Conservation (phyloP, 1,140 invertebrate species). For the Saccostrea echinata region DNA sequence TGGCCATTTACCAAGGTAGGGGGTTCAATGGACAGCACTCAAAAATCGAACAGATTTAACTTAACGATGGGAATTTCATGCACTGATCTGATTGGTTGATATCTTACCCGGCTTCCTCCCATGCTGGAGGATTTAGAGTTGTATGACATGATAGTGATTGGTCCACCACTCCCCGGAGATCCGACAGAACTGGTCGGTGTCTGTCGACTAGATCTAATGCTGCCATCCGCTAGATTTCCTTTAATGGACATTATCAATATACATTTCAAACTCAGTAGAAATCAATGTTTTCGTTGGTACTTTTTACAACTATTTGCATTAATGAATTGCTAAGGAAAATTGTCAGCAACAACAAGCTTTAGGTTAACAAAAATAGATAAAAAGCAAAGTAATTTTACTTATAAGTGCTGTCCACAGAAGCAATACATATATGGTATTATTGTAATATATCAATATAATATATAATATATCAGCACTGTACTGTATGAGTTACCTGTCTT, state of each 20-base stretch:
- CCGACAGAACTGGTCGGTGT: slow-evolving; percentile 57
- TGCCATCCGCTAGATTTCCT: slow-evolving; percentile 74
- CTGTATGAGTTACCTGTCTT: no score
- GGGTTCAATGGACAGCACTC: not conserved
- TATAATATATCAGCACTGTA: no score
- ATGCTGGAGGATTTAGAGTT: slow-evolving; percentile 59
- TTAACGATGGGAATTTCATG: slow-evolving; percentile 3
- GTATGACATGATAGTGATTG: slow-evolving; percentile 50
- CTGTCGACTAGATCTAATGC: slow-evolving; percentile 37
- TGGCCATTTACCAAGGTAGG: not conserved
- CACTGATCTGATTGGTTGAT: not conserved
- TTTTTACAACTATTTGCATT: no score
- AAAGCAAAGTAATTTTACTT: no score
- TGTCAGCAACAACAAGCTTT: no score
- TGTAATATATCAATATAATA: no score
- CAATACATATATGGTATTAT: no score
- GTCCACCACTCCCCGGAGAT: slow-evolving; percentile 57
- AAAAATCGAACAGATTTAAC: not conserved
- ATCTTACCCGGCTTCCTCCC: slow-evolving; percentile 71
- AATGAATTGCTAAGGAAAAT: no score
- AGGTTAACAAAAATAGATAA: no score
- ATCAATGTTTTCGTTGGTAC: not conserved
- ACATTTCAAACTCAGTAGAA: not conserved
- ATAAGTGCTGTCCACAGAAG: no score
- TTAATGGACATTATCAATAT: not conserved